A percentile compares a stretch with the other conserved stretches of the same genome.
phyloP scores from a whole-genome alignment of 2,888 invertebrate species.

The Tortrix viridana region DNA sequence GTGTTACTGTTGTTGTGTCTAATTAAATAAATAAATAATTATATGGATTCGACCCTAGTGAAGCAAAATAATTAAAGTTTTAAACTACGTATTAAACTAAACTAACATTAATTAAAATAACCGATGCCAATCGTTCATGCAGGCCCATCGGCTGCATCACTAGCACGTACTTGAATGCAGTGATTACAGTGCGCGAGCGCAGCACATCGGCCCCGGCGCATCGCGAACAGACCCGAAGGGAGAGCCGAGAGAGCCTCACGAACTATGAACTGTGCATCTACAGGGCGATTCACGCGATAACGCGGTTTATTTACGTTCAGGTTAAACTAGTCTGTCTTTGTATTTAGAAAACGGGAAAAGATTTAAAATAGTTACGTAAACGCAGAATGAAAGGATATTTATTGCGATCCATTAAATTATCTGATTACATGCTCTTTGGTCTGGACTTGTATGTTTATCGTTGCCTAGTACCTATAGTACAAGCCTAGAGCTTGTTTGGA shows the following conservation, averaged over 20 bases:
- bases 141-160: constrained; percentile 18
- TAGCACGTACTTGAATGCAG: constrained; percentile 19
- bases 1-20: no score
- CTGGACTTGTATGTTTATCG: no score
- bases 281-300: constrained; percentile 13
- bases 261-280: constrained; percentile 25
- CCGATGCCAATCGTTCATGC: background rate
- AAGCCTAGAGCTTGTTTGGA: no score
- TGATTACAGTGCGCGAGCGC: constrained; percentile 17
- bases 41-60: no score
- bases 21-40: no score
- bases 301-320: background rate
- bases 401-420: no score
- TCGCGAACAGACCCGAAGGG: constrained; percentile 33
- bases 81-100: background rate
- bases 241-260: constrained; percentile 34
- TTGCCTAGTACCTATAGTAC: no score
- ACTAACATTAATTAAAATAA: background rate
- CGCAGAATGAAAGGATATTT: no score
- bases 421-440: no score
- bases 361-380: no score
- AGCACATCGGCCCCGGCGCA: constrained; percentile 32
- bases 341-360: no score
- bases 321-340: background rate
- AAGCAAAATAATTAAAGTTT: no score